These are phyloP conservation scores for Platycheirus rosarum DNA, from an alignment of 2,888 invertebrate species.

Conservation along the genomic window DNA sequence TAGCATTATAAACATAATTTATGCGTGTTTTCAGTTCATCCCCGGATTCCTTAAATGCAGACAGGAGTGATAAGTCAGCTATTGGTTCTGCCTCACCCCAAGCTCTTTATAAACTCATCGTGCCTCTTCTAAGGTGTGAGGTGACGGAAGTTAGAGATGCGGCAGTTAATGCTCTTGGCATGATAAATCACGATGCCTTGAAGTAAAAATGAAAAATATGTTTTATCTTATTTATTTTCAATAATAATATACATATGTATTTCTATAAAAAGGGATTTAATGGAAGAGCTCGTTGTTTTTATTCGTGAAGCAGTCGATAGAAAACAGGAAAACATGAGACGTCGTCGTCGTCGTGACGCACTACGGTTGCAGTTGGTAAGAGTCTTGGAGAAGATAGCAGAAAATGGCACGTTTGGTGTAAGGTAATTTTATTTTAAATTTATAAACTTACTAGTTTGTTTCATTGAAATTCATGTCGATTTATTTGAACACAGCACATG, in stretches of 20 bases:
- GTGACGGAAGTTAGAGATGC: constrained; percentile 96
- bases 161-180: constrained; percentile 95
- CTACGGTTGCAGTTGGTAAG: constrained; percentile 95
- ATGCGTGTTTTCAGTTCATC: constrained; percentile 88
- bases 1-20: not conserved
- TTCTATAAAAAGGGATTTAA: constrained; percentile 88
- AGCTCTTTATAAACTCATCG: constrained; percentile 95
- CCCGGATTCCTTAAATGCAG: constrained; percentile 93
- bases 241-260: not conserved
- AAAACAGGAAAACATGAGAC: constrained; percentile 97
- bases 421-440: constrained; percentile 83
- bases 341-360: constrained; percentile 95
- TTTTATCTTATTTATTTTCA: too few relatives aligned
- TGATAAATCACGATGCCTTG: constrained; percentile 96
- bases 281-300: constrained; percentile 96
- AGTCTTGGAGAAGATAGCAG: constrained; percentile 95
- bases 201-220: constrained; percentile 87
- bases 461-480: not conserved
- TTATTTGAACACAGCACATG: constrained; percentile 85
- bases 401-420: constrained; percentile 93
- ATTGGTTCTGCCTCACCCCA: constrained; percentile 89
- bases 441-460: not conserved
- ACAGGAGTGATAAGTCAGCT: constrained; percentile 90
- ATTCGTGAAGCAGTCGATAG: constrained; percentile 98
- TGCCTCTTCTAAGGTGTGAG: constrained; percentile 96